Evolutionary conservation across 2,888 invertebrate genomes (phyloP), one percentile per base, ranked within the genome.

Genomic region (Tricholauxania praeusta): DNA sequence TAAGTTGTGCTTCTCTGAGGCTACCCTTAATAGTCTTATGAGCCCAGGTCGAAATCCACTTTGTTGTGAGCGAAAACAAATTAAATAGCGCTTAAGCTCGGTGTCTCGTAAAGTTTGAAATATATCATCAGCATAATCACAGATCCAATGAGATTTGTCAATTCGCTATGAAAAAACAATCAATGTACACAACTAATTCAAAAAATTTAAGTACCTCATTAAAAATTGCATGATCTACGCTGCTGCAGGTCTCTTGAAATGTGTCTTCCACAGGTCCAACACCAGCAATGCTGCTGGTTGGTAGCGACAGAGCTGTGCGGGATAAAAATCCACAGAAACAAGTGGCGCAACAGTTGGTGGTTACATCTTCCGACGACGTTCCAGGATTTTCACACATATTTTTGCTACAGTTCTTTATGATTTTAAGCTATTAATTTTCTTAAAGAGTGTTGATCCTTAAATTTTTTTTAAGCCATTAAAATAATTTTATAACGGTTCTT

Each of bases 101-200:
- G 82, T 80, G 63, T 85, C 82, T 28, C 79, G 80, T 71, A 87
- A 77, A 5, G 81, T 80, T 15, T 78, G 47, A 32, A 82, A 80
- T 70, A 88, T 86, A 74, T 88, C 87, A 32, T 76, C 76, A 1
- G 83, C 81, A 73, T 87, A 88, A 51, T 86, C 82, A 49, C 76
- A 78, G 8, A 82, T 69, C 87, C 85, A 87, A n/a, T 81, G 75
- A 0, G 66, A 77, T 53, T 79, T 80, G 15, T 75, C 76, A 14
- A 77, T 47, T 68, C 78, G 77, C 84, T 83, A 65, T 60, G 15
- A 32, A 28, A 32, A 15, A 39, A 60, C 28, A 28, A 28, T 28
- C 28, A 28, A 28, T 28, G 28, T 28, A 28, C 28, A 28, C 4
- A 28, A 4, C 0, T 28, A 28, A 28, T 28, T 4, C 22, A 28